A percentile compares a stretch with the other conserved stretches of the same genome.
These are phyloP conservation scores for Sebastes taczanowskii DNA, from an alignment of 2,797 vertebrate species.

Conservation along the genomic window DNA sequence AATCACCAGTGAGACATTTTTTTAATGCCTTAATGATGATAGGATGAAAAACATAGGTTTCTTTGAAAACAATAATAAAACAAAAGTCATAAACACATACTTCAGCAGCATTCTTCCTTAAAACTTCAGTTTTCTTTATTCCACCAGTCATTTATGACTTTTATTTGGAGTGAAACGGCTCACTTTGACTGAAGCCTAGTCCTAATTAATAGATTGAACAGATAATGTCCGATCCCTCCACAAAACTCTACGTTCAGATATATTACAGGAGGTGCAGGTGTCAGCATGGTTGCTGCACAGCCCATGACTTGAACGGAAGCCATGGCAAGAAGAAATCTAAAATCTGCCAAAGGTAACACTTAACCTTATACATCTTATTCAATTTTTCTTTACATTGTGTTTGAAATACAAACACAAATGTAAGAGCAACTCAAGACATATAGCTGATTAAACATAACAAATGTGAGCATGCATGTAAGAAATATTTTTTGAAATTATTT, in stretches of 20 bases:
- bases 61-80: background rate
- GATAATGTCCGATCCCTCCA: conserved; percentile 25
- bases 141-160: background rate
- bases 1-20: background rate
- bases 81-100: background rate
- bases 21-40: background rate
- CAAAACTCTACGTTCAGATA: background rate
- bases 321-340: background rate
- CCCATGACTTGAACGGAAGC: background rate
- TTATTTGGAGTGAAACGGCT: conserved; percentile 12
- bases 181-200: conserved; percentile 16
- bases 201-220: conserved; percentile 42
- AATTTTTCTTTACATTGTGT: background rate
- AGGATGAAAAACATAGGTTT: background rate
- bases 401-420: background rate
- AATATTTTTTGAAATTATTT: background rate
- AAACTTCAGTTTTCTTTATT: background rate
- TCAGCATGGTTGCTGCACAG: background rate
- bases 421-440: background rate
- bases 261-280: background rate
- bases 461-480: background rate
- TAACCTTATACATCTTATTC: background rate
- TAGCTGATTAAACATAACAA: background rate
- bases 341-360: background rate
- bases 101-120: background rate